Evolutionary conservation across 2,888 invertebrate species (phyloP).

Genomic region (Muschampia plurimacula): DNA sequence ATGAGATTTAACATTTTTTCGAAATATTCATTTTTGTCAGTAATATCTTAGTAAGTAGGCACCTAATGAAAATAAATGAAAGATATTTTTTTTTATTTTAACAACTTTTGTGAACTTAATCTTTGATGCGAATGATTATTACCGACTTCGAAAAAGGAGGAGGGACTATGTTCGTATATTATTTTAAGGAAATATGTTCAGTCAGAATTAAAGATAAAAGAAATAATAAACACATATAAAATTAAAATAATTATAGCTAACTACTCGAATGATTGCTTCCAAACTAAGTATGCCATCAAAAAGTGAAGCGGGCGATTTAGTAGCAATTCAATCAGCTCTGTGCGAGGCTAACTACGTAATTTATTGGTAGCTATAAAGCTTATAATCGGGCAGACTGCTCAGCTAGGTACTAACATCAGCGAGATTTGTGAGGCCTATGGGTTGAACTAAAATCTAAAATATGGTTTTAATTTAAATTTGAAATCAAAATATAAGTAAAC

Average conservation of each 20-base stretch:
- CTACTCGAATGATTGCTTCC: neutral
- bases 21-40: too few species aligned
- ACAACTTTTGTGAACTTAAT: too few species aligned
- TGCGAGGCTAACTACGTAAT: conserved; percentile 35
- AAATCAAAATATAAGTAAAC: too few species aligned
- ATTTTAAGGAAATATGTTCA: too few species aligned
- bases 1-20: too few species aligned
- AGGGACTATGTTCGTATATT: too few species aligned
- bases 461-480: conserved; percentile 20
- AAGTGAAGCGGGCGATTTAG: conserved; percentile 27
- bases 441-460: conserved; percentile 26
- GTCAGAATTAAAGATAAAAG: too few species aligned
- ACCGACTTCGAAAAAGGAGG: too few species aligned
- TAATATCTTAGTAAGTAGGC: too few species aligned
- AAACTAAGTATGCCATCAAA: conserved; percentile 26
- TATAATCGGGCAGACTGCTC: conserved; percentile 35
- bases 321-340: conserved; percentile 35
- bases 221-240: neutral
- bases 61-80: too few species aligned
- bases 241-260: neutral
- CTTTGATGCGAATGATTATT: too few species aligned
- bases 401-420: conserved; percentile 32
- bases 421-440: conserved; percentile 32
- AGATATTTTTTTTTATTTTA: too few species aligned
- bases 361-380: conserved; percentile 34